Conservation (phyloP, 2,113 vertebrate genomes). For the Excalfactoria chinensis region DNA sequence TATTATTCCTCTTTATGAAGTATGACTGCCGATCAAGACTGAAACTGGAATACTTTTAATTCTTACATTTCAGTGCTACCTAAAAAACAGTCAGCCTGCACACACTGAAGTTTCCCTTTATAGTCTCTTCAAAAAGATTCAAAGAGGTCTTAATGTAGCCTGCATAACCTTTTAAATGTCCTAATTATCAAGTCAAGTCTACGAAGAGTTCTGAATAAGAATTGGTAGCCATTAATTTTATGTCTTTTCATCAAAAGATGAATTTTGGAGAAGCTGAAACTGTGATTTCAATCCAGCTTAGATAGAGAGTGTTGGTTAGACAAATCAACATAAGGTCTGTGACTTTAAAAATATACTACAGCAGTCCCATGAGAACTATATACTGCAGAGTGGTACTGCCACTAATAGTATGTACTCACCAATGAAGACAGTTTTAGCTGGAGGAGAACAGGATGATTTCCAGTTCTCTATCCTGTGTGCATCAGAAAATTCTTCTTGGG, state of each 20-base stretch:
- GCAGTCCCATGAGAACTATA: accelerated
- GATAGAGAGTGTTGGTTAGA: not conserved
- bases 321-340: not conserved
- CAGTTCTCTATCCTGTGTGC: not conserved
- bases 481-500: not conserved
- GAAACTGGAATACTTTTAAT: not conserved
- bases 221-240: not conserved
- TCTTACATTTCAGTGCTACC: not conserved
- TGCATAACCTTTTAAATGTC: not conserved
- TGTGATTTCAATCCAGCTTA: not conserved
- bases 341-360: not conserved
- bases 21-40: not conserved
- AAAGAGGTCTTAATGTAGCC: not conserved
- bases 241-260: not conserved
- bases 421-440: not conserved
- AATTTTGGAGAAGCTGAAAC: not conserved
- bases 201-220: not conserved
- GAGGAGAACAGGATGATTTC: not conserved
- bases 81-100: not conserved
- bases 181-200: not conserved
- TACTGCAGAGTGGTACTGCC: not conserved
- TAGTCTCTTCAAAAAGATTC: not conserved
- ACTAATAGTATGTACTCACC: not conserved
- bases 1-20: slow-evolving; percentile 45
- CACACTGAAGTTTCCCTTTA: not conserved